Conservation (phyloP, 1,140 invertebrate genomes). For the Periplaneta americana region DNA sequence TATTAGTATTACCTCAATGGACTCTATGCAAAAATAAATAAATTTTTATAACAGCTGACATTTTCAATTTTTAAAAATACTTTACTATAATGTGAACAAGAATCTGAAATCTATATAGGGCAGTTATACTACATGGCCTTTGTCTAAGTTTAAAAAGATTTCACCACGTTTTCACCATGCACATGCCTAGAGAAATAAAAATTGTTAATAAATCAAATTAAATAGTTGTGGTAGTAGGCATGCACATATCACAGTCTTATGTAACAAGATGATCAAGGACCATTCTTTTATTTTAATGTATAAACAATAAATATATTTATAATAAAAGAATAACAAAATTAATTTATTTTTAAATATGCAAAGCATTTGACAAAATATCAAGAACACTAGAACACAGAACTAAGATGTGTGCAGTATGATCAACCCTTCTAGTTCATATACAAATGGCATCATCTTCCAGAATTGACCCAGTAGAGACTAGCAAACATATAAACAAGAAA, state of each 20-base stretch:
- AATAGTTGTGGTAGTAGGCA: neutral
- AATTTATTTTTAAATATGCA: neutral
- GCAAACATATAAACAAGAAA: neutral
- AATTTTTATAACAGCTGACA: too few relatives aligned
- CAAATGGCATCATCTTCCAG: neutral
- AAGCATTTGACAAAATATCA: neutral
- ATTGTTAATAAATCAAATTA: neutral
- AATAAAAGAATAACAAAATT: neutral
- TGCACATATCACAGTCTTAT: neutral
- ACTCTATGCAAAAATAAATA: too few relatives aligned
- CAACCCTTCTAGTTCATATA: neutral
- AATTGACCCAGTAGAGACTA: conserved; percentile 11
- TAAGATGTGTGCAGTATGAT: neutral
- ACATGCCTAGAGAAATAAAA: neutral
- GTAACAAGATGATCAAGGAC: neutral
- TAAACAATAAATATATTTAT: neutral
- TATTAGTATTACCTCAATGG: too few relatives aligned
- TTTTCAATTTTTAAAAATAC: too few relatives aligned
- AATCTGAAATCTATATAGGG: neutral
- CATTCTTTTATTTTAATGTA: neutral
- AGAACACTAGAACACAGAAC: neutral
- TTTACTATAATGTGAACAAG: too few relatives aligned
- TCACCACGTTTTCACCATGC: neutral
- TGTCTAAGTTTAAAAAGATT: neutral
- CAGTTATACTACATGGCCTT: neutral